These are phyloP conservation scores for Heliconius cydno DNA, from an alignment of 2,888 invertebrate genomes.

Conservation along the genomic window DNA sequence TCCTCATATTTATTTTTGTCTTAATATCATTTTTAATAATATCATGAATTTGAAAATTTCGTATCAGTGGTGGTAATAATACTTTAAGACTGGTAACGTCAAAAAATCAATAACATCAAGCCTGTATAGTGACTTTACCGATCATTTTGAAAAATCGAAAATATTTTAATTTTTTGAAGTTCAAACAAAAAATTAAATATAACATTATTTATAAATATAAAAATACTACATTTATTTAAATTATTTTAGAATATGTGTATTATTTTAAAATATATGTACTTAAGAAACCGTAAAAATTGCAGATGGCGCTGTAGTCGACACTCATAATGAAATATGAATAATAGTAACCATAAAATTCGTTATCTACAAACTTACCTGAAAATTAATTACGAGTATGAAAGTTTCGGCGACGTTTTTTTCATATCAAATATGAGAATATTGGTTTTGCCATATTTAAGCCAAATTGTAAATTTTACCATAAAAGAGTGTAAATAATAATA, in stretches of 20 bases:
- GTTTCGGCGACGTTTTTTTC: too few species aligned
- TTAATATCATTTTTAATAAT: slow-evolving; percentile 24
- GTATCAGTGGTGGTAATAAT: neutral
- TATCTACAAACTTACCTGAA: too few species aligned
- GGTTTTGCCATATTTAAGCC: too few species aligned
- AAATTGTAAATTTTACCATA: too few species aligned
- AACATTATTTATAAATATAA: neutral
- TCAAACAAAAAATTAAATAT: neutral
- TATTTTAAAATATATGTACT: neutral
- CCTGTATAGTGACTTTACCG: slow-evolving; percentile 11
- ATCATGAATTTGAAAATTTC: slow-evolving; percentile 34
- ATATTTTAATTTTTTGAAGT: neutral
- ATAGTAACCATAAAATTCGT: neutral
- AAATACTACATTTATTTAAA: neutral
- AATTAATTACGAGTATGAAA: too few species aligned
- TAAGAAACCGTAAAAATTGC: neutral
- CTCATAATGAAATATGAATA: neutral
- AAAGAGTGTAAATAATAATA: too few species aligned
- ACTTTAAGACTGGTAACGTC: slow-evolving; percentile 52
- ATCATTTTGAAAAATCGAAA: neutral
- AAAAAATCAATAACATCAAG: slow-evolving; percentile 65
- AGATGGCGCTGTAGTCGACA: neutral
- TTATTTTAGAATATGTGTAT: neutral
- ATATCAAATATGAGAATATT: too few species aligned
- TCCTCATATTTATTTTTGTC: slow-evolving; percentile 27